phyloP scores from a whole-genome alignment of 2,113 vertebrate genomes.

The Vulpes lagopus region DNA sequence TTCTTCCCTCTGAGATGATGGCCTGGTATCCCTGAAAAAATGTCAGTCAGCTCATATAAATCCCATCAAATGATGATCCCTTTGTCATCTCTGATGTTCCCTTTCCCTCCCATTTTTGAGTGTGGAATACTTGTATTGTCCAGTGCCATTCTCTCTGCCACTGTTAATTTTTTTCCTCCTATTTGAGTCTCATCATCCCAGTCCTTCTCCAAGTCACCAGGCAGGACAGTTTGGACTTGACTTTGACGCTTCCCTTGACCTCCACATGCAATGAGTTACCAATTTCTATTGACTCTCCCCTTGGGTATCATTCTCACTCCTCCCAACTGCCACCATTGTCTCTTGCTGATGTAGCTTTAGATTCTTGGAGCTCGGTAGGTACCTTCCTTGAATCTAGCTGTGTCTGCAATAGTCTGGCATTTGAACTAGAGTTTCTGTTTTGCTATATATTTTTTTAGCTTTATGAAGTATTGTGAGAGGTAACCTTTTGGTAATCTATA shows the following conservation, averaged over 20 bases:
- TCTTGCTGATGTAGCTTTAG: slow-evolving; percentile 37
- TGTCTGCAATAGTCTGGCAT: background rate
- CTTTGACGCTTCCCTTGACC: background rate
- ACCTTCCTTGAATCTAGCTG: background rate
- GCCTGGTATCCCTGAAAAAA: background rate
- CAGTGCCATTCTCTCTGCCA: no score
- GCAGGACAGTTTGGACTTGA: background rate
- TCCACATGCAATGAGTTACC: background rate
- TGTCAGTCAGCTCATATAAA: background rate
- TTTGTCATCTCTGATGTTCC: background rate
- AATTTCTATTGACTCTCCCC: background rate
- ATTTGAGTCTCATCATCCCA: background rate
- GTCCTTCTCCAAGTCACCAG: background rate
- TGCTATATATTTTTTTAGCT: background rate
- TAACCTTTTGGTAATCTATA: slow-evolving; percentile 78
- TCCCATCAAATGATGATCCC: background rate
- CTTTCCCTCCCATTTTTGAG: background rate
- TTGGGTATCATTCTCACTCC: background rate
- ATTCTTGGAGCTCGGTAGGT: background rate
- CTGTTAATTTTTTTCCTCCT: background rate
- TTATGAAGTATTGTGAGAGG: slow-evolving; percentile 69
- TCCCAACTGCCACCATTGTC: background rate
- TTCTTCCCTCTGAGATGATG: background rate
- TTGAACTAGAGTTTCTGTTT: slow-evolving; percentile 36
- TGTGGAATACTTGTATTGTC: background rate